These are phyloP conservation scores for Agriopis leucophaearia DNA, from an alignment of 2,888 invertebrate species.

Conservation along the genomic window DNA sequence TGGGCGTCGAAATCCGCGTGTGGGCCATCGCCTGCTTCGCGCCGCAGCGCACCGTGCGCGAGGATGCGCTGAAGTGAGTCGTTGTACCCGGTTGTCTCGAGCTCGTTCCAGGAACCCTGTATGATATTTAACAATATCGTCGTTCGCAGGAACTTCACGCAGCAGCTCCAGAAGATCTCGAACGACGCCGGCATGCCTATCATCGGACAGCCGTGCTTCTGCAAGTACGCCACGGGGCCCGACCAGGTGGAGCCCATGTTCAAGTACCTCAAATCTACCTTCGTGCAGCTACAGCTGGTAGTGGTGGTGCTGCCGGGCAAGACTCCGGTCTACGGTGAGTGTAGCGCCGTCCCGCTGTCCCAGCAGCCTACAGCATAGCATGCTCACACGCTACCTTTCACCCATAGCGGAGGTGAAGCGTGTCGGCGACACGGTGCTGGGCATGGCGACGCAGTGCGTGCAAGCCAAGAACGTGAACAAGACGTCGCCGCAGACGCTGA, in stretches of 20 bases:
- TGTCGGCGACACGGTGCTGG: conserved; percentile 99
- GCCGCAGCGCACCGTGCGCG: conserved; percentile 98
- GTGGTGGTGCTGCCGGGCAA: conserved; percentile 99
- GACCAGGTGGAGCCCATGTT: conserved; percentile 99
- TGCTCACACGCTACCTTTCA: background rate
- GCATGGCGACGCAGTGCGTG: conserved; percentile 99
- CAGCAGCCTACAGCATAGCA: background rate
- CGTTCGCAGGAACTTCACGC: conserved; percentile 94
- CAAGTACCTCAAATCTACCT: conserved; percentile 98
- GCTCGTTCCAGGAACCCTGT: no score
- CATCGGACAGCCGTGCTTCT: conserved; percentile 99
- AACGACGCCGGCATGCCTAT: conserved; percentile 99
- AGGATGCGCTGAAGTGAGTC: conserved; percentile 94
- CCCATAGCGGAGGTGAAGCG: conserved; percentile 98
- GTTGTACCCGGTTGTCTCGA: no score
- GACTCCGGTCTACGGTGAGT: conserved; percentile 98
- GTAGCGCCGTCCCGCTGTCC: background rate
- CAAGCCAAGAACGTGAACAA: conserved; percentile 99
- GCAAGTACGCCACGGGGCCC: conserved; percentile 99
- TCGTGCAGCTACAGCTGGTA: conserved; percentile 97
- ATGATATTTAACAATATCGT: background rate
- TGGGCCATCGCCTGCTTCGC: conserved; percentile 99
- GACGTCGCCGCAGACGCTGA: conserved; percentile 99
- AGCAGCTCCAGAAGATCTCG: conserved; percentile 99
- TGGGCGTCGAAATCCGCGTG: conserved; percentile 99